phyloP scores from a whole-genome alignment of 2,888 invertebrate species.

The Gymnoscelis rufifasciata region DNA sequence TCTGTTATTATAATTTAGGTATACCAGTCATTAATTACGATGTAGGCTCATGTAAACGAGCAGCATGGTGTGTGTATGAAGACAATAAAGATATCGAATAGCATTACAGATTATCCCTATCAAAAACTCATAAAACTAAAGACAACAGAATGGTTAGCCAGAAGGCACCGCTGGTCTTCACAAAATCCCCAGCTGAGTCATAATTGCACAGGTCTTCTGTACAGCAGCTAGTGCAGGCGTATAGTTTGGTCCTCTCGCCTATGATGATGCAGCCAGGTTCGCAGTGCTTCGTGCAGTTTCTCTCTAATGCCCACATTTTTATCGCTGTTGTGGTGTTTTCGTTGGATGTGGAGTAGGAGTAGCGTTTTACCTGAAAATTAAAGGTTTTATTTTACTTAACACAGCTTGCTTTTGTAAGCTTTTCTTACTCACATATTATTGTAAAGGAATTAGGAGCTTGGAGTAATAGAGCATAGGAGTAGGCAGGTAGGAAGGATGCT shows the following conservation, averaged over 20 bases:
- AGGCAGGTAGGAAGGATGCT: no score
- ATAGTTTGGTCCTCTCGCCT: conserved; percentile 91
- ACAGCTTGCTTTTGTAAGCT: no score
- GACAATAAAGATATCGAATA: no score
- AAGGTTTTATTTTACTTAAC: no score
- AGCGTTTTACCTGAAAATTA: conserved; percentile 84
- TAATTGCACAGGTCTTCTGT: conserved; percentile 87
- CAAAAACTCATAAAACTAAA: not conserved
- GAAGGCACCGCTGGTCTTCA: not conserved
- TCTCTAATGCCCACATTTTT: conserved; percentile 90
- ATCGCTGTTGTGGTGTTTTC: conserved; percentile 85
- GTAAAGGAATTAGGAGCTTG: no score
- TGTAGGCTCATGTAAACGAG: no score
- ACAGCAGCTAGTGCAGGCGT: conserved; percentile 93
- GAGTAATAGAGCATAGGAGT: no score
- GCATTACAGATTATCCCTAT: no score
- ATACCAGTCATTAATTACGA: no score
- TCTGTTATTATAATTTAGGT: no score
- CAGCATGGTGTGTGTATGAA: no score
- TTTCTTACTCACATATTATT: no score
- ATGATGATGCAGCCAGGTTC: conserved; percentile 93
- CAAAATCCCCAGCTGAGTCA: conserved; percentile 75
- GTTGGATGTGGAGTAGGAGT: conserved; percentile 89
- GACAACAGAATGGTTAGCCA: conserved; percentile 9
- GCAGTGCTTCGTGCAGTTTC: conserved; percentile 90